Conservation (phyloP, 1,140 invertebrate genomes). For the Sycophaga agraensis region DNA sequence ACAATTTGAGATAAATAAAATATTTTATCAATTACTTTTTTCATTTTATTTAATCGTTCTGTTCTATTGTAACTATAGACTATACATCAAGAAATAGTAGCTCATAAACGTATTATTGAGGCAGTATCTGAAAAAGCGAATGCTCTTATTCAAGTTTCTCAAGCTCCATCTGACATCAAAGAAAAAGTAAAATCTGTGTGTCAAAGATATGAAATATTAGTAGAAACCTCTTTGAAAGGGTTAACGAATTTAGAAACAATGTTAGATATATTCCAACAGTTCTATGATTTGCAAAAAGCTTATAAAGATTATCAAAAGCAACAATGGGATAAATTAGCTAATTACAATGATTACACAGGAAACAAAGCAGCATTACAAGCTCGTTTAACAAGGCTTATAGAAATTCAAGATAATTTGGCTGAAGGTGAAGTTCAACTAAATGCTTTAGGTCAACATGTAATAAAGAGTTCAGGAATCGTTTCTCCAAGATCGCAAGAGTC, state of each 20-base stretch:
- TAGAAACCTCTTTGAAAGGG: slow-evolving; percentile 62
- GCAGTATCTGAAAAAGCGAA: slow-evolving; percentile 85
- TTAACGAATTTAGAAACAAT: slow-evolving; percentile 74
- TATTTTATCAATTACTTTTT: no score
- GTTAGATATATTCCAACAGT: slow-evolving; percentile 78
- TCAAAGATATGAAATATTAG: slow-evolving; percentile 73
- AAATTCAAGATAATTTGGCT: slow-evolving; percentile 73
- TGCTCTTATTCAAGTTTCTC: slow-evolving; percentile 63
- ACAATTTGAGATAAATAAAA: not conserved
- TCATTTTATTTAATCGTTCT: slow-evolving; percentile 9
- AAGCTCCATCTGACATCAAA: slow-evolving; percentile 66
- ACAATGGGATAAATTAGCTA: slow-evolving; percentile 78
- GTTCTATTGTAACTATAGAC: slow-evolving; percentile 59
- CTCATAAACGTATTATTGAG: slow-evolving; percentile 88
- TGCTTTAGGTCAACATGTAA: slow-evolving; percentile 68
- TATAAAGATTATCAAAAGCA: slow-evolving; percentile 87
- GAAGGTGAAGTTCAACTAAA: slow-evolving; percentile 74
- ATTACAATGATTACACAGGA: slow-evolving; percentile 78
- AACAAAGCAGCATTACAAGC: slow-evolving; percentile 76
- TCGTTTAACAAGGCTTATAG: slow-evolving; percentile 72
- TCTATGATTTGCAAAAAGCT: slow-evolving; percentile 80
- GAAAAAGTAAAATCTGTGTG: slow-evolving; percentile 70
- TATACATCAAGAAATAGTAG: slow-evolving; percentile 83
- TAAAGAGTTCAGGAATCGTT: slow-evolving; percentile 66
- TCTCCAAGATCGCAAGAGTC: slow-evolving; percentile 76